These are phyloP conservation scores for Germaria angustata DNA, from an alignment of 2,888 invertebrate genomes.

Conservation along the genomic window DNA sequence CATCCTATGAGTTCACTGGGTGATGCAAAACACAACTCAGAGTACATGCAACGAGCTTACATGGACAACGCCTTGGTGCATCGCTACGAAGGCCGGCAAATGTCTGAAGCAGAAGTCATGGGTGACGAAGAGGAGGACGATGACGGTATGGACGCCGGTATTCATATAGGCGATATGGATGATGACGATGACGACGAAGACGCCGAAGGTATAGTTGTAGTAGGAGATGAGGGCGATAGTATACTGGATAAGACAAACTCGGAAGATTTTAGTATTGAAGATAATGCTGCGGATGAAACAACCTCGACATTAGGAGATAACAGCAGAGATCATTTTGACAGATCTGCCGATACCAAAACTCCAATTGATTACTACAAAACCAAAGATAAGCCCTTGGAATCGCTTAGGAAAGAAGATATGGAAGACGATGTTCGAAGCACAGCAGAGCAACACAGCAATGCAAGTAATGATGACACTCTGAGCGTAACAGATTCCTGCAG, in stretches of 20 bases:
- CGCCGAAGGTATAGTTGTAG: conserved; percentile 87
- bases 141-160: conserved; percentile 76
- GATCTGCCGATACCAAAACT: conserved; percentile 73
- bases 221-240: conserved; percentile 88
- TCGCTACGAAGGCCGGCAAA: conserved; percentile 81
- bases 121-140: conserved; percentile 79
- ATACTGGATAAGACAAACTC: conserved; percentile 79
- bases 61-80: conserved; percentile 81
- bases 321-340: conserved; percentile 74
- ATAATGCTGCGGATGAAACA: conserved; percentile 73
- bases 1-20: conserved; percentile 81
- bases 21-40: conserved; percentile 85
- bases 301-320: conserved; percentile 69
- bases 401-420: conserved; percentile 57
- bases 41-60: conserved; percentile 81
- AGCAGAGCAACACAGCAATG: conserved; percentile 73
- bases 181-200: conserved; percentile 78
- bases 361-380: conserved; percentile 83
- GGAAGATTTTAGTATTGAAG: conserved; percentile 76
- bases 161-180: conserved; percentile 75
- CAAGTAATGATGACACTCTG: conserved; percentile 84
- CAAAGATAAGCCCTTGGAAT: conserved; percentile 79
- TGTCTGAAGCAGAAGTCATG: conserved; percentile 77
- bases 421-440: conserved; percentile 81
- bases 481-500: conserved; percentile 82